These are phyloP conservation scores for Limosa lapponica DNA, from an alignment of 2,797 vertebrate genomes.

Conservation along the genomic window DNA sequence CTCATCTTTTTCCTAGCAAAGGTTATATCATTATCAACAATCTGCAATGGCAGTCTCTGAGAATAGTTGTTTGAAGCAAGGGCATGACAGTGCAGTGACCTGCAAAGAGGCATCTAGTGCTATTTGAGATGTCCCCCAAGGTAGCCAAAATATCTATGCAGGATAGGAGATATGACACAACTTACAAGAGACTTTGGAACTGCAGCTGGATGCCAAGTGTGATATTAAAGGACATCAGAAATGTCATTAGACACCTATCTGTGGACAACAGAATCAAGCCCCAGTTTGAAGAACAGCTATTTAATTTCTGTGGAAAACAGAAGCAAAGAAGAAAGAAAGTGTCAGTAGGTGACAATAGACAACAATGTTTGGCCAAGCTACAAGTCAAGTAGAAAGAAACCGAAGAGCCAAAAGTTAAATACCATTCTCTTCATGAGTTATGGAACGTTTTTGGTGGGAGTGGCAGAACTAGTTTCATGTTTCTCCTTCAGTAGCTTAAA, in stretches of 20 bases:
- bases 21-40: background rate
- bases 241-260: background rate
- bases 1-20: background rate
- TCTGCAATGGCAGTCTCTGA: background rate
- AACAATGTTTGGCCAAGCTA: background rate
- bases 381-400: background rate
- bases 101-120: background rate
- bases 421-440: background rate
- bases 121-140: background rate
- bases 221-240: background rate
- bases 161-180: background rate
- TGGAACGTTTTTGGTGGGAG: background rate
- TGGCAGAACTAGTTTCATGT: background rate
- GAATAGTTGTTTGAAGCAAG: background rate
- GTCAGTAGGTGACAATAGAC: background rate
- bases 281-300: background rate
- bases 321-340: background rate
- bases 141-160: background rate
- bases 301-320: background rate
- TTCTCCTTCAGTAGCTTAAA: background rate
- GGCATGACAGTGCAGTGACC: background rate
- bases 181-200: background rate
- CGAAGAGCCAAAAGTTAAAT: background rate
- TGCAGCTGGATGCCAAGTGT: background rate
- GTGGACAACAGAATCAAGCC: background rate